Conservation (phyloP, 64 coral and sea anemone species). For the Cladopsammia gracilis region DNA sequence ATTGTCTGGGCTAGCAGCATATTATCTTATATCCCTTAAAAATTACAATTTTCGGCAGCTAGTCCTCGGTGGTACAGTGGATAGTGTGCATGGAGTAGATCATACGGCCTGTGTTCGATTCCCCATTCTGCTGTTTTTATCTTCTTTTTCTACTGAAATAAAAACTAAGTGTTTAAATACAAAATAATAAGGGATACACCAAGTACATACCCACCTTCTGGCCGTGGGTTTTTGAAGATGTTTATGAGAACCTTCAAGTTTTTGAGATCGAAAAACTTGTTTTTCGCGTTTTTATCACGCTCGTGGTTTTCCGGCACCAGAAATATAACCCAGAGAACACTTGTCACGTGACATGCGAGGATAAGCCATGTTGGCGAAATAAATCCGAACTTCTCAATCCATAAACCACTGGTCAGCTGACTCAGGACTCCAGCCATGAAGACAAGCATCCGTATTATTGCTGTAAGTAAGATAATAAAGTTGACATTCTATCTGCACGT, state of each 20-base stretch:
- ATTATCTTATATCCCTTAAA: too few species aligned
- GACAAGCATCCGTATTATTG: constrained; percentile 73
- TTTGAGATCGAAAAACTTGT: constrained; percentile 27
- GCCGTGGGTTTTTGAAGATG: constrained; percentile 35
- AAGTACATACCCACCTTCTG: too few species aligned
- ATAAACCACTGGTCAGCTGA: constrained; percentile 89
- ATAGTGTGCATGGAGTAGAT: too few species aligned
- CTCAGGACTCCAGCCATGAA: constrained; percentile 78
- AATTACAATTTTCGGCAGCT: too few species aligned
- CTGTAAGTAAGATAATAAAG: neutral
- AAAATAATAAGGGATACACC: too few species aligned
- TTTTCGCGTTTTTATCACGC: neutral
- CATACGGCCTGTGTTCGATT: too few species aligned
- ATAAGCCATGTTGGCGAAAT: constrained; percentile 84
- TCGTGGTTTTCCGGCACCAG: constrained; percentile 76
- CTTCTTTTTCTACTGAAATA: too few species aligned
- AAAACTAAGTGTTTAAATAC: too few species aligned
- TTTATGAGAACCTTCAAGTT: constrained; percentile 29
- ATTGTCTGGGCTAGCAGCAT: too few species aligned
- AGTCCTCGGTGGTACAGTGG: too few species aligned
- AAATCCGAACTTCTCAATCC: constrained; percentile 75
- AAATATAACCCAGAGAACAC: constrained; percentile 41
- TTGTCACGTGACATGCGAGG: constrained; percentile 37
- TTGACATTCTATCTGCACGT: too few species aligned
- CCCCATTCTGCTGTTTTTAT: too few species aligned